These are phyloP conservation scores for Sabatieria punctata DNA, from an alignment of 2,888 invertebrate species.

Conservation along the genomic window DNA sequence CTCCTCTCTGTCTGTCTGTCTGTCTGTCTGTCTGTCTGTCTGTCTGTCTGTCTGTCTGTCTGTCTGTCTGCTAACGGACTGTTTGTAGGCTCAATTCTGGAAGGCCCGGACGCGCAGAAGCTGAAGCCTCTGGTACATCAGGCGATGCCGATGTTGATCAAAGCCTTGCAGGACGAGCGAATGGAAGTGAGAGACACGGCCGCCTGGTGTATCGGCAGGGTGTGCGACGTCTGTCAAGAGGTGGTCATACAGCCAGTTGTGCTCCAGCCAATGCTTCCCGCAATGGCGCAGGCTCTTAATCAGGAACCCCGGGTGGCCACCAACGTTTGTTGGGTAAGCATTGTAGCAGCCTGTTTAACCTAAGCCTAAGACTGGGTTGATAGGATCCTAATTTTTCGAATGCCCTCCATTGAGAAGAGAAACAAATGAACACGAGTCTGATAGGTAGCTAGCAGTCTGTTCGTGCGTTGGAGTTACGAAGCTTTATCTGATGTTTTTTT, in stretches of 20 bases:
- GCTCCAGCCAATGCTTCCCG: slow-evolving; percentile 48
- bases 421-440: too few species aligned
- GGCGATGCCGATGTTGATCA: slow-evolving; percentile 86
- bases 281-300: slow-evolving; percentile 51
- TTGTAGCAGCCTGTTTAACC: background rate
- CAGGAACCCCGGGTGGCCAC: slow-evolving; percentile 90
- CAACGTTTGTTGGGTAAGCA: slow-evolving; percentile 85
- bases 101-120: slow-evolving; percentile 68
- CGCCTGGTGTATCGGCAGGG: slow-evolving; percentile 93
- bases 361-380: background rate
- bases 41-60: background rate
- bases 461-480: too few species aligned
- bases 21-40: background rate
- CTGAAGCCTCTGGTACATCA: slow-evolving; percentile 84
- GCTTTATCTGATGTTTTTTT: too few species aligned
- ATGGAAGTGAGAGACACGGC: slow-evolving; percentile 90
- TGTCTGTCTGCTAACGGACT: slow-evolving; percentile 2
- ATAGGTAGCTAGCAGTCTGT: too few species aligned
- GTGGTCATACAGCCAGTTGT: slow-evolving; percentile 68
- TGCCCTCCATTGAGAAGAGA: too few species aligned
- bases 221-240: slow-evolving; percentile 60
- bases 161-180: slow-evolving; percentile 77
- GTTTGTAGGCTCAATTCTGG: slow-evolving; percentile 50
- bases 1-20: background rate
- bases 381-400: too few species aligned